phyloP scores from a whole-genome alignment of 2,113 vertebrate genomes.

The Cryptoleucopteryx plumbea region DNA sequence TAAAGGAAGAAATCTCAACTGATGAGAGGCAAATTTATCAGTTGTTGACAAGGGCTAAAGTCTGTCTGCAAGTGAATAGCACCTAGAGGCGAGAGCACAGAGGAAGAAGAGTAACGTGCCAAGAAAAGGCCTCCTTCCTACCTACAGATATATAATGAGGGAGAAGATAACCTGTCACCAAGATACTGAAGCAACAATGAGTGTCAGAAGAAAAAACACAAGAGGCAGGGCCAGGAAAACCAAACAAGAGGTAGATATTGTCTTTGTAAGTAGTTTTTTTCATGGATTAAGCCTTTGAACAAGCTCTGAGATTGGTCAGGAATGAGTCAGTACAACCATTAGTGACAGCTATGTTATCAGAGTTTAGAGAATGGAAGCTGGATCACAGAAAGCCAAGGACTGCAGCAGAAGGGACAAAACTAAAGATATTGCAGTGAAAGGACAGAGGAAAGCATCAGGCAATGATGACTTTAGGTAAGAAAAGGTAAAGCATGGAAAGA shows the following conservation, averaged over 20 bases:
- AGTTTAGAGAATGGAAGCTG: background rate
- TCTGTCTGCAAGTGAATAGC: background rate
- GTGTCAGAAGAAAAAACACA: background rate
- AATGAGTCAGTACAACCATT: background rate
- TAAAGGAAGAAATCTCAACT: background rate
- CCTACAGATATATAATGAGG: background rate
- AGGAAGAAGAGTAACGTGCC: background rate
- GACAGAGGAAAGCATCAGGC: background rate
- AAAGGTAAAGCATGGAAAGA: background rate
- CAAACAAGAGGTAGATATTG: background rate
- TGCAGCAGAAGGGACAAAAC: background rate
- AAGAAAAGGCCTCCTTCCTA: background rate
- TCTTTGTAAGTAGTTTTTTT: background rate
- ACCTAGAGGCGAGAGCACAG: background rate
- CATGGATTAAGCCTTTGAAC: background rate
- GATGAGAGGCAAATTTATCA: background rate
- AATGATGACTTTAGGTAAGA: background rate
- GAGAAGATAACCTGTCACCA: background rate
- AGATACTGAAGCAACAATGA: background rate
- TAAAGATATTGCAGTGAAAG: rapidly evolving
- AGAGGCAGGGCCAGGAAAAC: background rate
- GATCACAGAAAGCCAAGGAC: background rate
- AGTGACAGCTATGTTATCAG: background rate
- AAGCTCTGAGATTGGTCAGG: background rate
- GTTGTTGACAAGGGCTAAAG: background rate